These are phyloP conservation scores for Pseudorhiza aurosa DNA, from an alignment of 30 jellyfish, hydroid and myxozoan genomes.

Conservation along the genomic window DNA sequence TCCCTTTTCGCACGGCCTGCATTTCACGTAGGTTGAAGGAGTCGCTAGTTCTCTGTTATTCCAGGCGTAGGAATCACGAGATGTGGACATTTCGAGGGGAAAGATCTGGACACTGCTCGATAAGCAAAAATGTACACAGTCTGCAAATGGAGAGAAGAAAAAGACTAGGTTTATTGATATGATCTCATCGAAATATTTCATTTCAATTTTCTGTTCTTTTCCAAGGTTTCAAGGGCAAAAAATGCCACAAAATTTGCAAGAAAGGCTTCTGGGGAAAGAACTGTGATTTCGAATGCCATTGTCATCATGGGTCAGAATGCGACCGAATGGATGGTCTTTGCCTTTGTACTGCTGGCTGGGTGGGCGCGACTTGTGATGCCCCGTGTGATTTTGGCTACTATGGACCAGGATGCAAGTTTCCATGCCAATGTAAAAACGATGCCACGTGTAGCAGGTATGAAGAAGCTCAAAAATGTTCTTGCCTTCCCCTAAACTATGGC, in stretches of 20 bases:
- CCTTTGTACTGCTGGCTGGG: conserved; percentile 83
- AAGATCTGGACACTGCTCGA: no score
- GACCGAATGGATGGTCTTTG: conserved; percentile 80
- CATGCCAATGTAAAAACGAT: conserved; percentile 77
- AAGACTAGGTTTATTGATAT: neutral
- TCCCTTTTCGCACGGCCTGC: no score
- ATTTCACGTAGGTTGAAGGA: no score
- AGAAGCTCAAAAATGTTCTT: no score
- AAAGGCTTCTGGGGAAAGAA: conserved; percentile 85
- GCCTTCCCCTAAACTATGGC: no score
- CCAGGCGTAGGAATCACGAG: no score
- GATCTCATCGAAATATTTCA: neutral
- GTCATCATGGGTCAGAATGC: conserved; percentile 80
- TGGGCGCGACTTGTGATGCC: conserved; percentile 71
- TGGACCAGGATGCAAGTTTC: conserved; percentile 80
- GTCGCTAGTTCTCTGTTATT: no score
- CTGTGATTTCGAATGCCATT: conserved; percentile 72
- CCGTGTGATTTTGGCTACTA: conserved; percentile 54
- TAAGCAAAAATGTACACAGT: no score
- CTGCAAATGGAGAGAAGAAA: no score
- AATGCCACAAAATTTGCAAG: conserved; percentile 74
- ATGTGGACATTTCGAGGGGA: no score
- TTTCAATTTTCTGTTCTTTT: neutral
- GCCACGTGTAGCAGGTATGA: conserved; percentile 78
- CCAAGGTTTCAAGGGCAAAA: conserved; percentile 63